A percentile compares a stretch with the other conserved stretches of the same genome.
phyloP scores from a whole-genome alignment of 2,113 vertebrate species.

The Oreocharis arfaki region DNA sequence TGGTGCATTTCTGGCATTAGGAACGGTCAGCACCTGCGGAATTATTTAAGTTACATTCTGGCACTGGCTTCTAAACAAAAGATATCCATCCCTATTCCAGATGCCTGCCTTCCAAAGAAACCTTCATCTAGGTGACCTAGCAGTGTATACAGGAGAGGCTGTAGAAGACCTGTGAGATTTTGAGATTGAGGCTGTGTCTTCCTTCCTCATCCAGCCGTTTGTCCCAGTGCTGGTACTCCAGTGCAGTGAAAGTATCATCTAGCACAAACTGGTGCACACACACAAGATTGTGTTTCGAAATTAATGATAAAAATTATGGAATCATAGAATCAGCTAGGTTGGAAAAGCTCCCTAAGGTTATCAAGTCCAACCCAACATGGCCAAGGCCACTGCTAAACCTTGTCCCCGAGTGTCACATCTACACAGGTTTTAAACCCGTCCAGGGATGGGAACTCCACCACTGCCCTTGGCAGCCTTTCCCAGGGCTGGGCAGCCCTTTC shows the following conservation, averaged over 20 bases:
- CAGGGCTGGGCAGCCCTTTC: not conserved
- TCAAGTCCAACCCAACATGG: not conserved
- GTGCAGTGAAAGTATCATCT: not conserved
- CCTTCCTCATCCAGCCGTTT: not conserved
- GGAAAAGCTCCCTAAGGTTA: not conserved
- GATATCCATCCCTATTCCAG: accelerated
- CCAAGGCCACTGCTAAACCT: not conserved
- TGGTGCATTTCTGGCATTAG: not conserved
- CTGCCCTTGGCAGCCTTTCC: not conserved
- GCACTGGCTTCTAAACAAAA: not conserved
- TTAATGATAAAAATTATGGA: not conserved
- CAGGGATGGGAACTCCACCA: too few relatives aligned
- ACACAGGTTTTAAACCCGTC: not conserved
- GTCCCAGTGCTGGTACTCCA: not conserved
- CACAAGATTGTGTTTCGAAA: not conserved
- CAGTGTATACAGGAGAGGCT: accelerated
- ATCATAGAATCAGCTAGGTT: not conserved
- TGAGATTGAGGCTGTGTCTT: not conserved
- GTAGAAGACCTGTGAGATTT: not conserved
- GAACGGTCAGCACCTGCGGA: not conserved
- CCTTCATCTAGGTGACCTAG: not conserved
- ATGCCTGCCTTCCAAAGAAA: not conserved
- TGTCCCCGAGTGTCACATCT: not conserved
- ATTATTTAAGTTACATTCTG: not conserved
- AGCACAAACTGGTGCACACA: not conserved